Base-by-base conservation (phyloP, 2,888 invertebrate species). In the Melanotus villosus region DNA sequence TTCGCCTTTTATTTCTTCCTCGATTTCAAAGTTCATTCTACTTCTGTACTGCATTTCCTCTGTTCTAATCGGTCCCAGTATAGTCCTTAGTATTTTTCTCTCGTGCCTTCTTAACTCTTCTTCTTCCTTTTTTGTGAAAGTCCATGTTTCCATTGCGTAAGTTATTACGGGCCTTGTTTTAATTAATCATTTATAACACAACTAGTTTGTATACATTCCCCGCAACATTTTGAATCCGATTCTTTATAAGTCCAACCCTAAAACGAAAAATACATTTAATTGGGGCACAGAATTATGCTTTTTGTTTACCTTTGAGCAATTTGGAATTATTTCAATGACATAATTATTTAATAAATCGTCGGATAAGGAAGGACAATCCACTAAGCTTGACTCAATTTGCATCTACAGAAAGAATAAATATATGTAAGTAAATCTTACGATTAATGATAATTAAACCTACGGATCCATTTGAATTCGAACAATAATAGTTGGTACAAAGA, bases 401-500 rank as follows among this genome's bases (percentile, higher is more conserved):
- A 65, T 2, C 64, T 65, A 38, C 7, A 56, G 38, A 36, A 23
- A 57, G 18, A 32, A 57, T 54, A n/a, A 3, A 50, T 26, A 26
- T 5, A 5, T 26, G 26, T 3, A 3, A 26, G 7, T 5, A 26
- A 26, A 26, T 5, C 7, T 5, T 26, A 26, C 3, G 7, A 26
- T 5, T n/a, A n/a, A 26, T 26, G 3, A 26, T 26, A 26, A 26
- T 26, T 26, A n/a, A 34, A 34, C 34, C 12, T 34, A 34, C 34
- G 12, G n/a, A n/a, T n/a, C 34, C 34, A 66, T 89, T 86, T 14
- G 83, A 74, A 12, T 86, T 81, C 2, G 86, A 78, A 76, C 92
- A 93, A 2, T 86, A 84, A 77, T 87, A 91, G 74, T 86, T 88
- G 4, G 87, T 88, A 79, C 92, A 92, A 80, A 85, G 85, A 83